Conservation (phyloP, 2,888 invertebrate genomes). For the Gastrophysa polygoni region DNA sequence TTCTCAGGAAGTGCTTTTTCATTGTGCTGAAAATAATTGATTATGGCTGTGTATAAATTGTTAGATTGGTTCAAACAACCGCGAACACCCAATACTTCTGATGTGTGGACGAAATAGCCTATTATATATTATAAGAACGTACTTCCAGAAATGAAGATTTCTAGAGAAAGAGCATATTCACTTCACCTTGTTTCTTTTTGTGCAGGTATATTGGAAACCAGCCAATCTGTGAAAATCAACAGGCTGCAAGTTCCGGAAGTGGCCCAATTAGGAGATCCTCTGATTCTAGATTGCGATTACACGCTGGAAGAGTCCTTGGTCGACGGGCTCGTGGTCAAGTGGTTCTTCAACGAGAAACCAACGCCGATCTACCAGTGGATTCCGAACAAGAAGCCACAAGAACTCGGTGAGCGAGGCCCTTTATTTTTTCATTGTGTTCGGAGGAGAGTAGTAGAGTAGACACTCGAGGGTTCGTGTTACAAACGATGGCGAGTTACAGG, state of each 20-base stretch:
- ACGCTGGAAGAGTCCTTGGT: conserved; percentile 52
- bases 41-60: too few species aligned
- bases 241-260: conserved; percentile 56
- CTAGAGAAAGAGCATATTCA: too few species aligned
- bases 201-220: conserved; percentile 3
- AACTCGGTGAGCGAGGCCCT: conserved; percentile 53
- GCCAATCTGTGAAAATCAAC: conserved; percentile 48
- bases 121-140: too few species aligned
- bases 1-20: too few species aligned
- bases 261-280: conserved; percentile 56
- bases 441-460: too few species aligned
- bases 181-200: not conserved
- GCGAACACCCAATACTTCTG: too few species aligned
- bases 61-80: too few species aligned
- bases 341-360: conserved; percentile 61
- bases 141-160: too few species aligned
- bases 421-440: not conserved
- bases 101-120: too few species aligned
- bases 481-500: too few species aligned
- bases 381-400: conserved; percentile 58
- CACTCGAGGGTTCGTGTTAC: too few species aligned
- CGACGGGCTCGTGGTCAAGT: conserved; percentile 64
- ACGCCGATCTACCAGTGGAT: conserved; percentile 67
- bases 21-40: too few species aligned
- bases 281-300: conserved; percentile 65